phyloP scores from a whole-genome alignment of 2,888 invertebrate species.

The Falcaria lacertinaria region DNA sequence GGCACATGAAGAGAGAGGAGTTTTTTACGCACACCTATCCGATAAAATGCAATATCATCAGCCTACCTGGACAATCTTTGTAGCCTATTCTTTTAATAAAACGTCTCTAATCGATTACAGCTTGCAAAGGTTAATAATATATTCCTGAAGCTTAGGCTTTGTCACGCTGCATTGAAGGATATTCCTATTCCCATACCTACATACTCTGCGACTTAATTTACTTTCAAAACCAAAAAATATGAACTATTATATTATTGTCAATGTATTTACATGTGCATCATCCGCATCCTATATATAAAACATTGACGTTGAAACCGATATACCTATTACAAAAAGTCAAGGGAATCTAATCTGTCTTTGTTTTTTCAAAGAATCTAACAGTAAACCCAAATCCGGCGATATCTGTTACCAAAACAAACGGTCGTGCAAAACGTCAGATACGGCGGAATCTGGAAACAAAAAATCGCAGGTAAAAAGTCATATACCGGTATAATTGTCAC shows the following conservation, averaged over 20 bases:
- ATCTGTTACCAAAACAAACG: conserved; percentile 63
- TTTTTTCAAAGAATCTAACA: conserved; percentile 42
- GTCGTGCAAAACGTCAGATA: conserved; percentile 67
- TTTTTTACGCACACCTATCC: conserved; percentile 57
- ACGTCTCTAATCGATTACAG: conserved; percentile 69
- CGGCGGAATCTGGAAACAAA: conserved; percentile 52
- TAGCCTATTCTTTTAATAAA: conserved; percentile 64
- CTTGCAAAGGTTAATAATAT: conserved; percentile 26
- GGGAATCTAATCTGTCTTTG: not conserved
- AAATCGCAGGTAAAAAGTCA: conserved; percentile 77
- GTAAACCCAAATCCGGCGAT: conserved; percentile 49
- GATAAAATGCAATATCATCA: conserved; percentile 76
- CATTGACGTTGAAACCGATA: conserved; percentile 1
- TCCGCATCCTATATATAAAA: too few species aligned
- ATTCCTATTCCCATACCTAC: too few species aligned
- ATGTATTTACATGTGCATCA: too few species aligned
- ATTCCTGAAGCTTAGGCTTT: not conserved
- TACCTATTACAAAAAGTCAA: not conserved
- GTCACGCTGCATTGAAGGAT: conserved; percentile 1
- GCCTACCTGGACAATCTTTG: conserved; percentile 63
- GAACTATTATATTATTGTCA: too few species aligned
- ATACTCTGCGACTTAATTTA: too few species aligned
- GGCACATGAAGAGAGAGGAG: conserved; percentile 73
- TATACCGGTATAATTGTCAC: conserved; percentile 80
- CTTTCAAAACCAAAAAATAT: too few species aligned